Conservation (phyloP, 2,888 invertebrate species). For the Drosophila neotestacea region DNA sequence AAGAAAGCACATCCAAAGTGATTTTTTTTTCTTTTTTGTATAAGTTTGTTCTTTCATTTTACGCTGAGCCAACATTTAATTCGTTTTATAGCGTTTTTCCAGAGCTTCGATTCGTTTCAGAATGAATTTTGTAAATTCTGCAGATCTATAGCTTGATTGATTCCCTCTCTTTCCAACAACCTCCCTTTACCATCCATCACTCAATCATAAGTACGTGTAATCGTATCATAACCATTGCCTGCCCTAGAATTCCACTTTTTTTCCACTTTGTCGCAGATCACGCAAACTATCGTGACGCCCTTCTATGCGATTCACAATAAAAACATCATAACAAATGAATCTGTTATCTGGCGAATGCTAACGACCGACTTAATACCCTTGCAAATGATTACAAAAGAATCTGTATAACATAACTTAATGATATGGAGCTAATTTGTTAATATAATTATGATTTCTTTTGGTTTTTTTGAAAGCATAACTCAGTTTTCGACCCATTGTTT, state of each 20-base stretch:
- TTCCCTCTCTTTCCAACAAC: background rate
- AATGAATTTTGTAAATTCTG: constrained; percentile 40
- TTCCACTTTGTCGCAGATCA: constrained; percentile 28
- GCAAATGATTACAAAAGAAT: background rate
- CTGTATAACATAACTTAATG: background rate
- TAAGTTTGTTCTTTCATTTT: background rate
- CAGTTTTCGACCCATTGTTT: background rate
- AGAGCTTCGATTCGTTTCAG: constrained; percentile 34
- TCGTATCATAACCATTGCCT: constrained; percentile 7
- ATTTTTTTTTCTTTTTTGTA: background rate
- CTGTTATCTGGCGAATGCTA: constrained; percentile 1
- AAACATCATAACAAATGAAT: background rate
- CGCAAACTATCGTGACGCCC: constrained; percentile 62
- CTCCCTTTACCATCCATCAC: background rate
- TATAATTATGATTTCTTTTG: constrained; percentile 1
- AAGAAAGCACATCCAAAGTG: constrained; percentile 40
- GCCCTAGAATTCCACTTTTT: constrained; percentile 50
- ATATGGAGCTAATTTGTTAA: constrained; percentile 1
- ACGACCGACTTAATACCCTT: constrained; percentile 17
- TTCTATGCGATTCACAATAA: constrained; percentile 53
- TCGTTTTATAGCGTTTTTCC: constrained; percentile 44
- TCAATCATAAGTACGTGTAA: background rate
- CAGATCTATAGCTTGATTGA: constrained; percentile 39
- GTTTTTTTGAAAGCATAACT: background rate
- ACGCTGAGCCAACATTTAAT: constrained; percentile 39